Evolutionary conservation across 1,140 invertebrate genomes (phyloP).

Genomic region (Ooceraea biroi): DNA sequence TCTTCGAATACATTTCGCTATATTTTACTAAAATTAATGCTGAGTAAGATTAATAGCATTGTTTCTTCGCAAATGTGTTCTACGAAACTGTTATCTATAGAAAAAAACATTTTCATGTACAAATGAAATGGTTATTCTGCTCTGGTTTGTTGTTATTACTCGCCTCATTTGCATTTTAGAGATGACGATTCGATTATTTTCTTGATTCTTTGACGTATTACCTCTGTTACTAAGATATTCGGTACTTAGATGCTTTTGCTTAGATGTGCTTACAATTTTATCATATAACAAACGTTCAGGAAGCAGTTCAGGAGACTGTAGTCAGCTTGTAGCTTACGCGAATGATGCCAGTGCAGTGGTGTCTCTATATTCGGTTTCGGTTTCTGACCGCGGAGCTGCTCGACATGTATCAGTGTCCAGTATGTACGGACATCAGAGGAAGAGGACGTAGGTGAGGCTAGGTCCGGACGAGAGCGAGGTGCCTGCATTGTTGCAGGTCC

Average conservation of each 20-base stretch:
- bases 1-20: neutral
- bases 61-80: neutral
- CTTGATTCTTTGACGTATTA: neutral
- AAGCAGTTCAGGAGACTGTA: constrained; percentile 31
- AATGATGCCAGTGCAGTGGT: constrained; percentile 30
- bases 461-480: constrained; percentile 62
- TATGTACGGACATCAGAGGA: constrained; percentile 56
- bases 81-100: too few species aligned
- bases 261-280: constrained; percentile 40
- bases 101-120: too few species aligned
- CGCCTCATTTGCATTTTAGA: neutral
- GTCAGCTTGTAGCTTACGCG: constrained; percentile 54
- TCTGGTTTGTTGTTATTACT: neutral
- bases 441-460: constrained; percentile 62
- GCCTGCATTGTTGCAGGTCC: constrained; percentile 76
- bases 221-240: neutral
- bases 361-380: constrained; percentile 65
- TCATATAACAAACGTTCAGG: constrained; percentile 20
- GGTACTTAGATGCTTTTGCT: neutral
- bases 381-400: constrained; percentile 54
- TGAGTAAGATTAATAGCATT: neutral
- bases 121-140: too few species aligned
- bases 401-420: constrained; percentile 71
- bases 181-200: neutral
- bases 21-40: too few species aligned